Base-by-base conservation (phyloP, 2,113 vertebrate species). In the Sapajus apella region DNA sequence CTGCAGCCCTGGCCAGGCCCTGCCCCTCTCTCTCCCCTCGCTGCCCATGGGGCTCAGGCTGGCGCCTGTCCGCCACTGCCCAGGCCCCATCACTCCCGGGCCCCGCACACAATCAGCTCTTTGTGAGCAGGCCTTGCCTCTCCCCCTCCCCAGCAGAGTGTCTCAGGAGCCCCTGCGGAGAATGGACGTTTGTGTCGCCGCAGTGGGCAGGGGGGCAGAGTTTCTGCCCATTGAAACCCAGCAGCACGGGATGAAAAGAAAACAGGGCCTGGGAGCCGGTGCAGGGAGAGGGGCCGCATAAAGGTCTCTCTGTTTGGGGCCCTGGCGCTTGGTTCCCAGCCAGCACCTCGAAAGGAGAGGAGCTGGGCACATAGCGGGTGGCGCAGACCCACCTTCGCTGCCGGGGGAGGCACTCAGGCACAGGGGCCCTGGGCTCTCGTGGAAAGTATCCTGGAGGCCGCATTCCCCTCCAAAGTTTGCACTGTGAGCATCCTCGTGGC, bases 101-200 rank as follows among this genome's bases (percentile, higher is more conserved):
- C 97, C 95, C 97, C 84, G 97, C 90, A 98, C 96, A 99, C 98
- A 99, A 98, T 98, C 64, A 0, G 23, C 70, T 83, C 97, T 98
- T 99, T 99, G 99, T 99, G 96, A 47, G 77, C 43, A 0, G 64
- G 50, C 21, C 83, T 79, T 70, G 94, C 95, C 66, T 91, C 96
- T 94, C 95, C 97, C 95, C 85, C 73, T 4, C 90, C 64, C 43
- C 18, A 47, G 56, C 68, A 45, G 6, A 3, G 96, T 13, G 72
- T 68, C 93, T 0, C 3, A 32, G 96, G 96, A 98, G 97, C 97
- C 94, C 98, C 97, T 3, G 21, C 5, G 45, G 97, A 97, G 96
- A 98, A 98, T 79, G 96, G 77, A 88, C 73, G 83, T 91, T 97
- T 97, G 96, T 98, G 96, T 96, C 35, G 40, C 96, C 64, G 61